Percentiles rank a stretch among this genome's conserved stretches.
phyloP scores from a whole-genome alignment of 2,888 invertebrate species.

The Lampropteryx suffumata region DNA sequence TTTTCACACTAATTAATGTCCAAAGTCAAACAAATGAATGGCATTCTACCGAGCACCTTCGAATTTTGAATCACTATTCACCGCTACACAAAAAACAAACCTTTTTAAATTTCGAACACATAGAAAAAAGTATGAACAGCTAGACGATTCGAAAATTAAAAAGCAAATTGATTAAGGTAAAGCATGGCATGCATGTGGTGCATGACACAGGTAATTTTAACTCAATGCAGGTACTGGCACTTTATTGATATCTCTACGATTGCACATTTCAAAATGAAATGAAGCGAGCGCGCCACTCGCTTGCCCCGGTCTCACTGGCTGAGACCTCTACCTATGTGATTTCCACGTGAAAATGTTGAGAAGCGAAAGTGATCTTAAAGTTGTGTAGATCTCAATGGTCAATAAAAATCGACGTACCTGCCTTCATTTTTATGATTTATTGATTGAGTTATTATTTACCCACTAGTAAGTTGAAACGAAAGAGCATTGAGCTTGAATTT shows the following conservation, averaged over 20 bases:
- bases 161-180: conserved; percentile 3
- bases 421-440: background rate
- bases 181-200: background rate
- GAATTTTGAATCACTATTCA: conserved; percentile 9
- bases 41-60: background rate
- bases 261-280: conserved; percentile 38
- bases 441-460: conserved; percentile 5
- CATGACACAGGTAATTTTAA: conserved; percentile 14
- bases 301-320: conserved; percentile 59
- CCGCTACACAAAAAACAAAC: too few species aligned
- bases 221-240: conserved; percentile 24
- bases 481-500: conserved; percentile 2
- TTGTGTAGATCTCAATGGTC: conserved; percentile 21
- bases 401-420: conserved; percentile 1
- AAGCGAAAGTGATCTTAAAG: conserved; percentile 63
- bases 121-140: conserved; percentile 17
- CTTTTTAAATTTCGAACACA: conserved; percentile 21
- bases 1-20: conserved; percentile 6
- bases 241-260: conserved; percentile 15
- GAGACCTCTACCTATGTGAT: conserved; percentile 50
- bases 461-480: conserved; percentile 1
- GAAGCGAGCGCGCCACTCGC: conserved; percentile 53
- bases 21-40: background rate
- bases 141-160: conserved; percentile 20
- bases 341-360: conserved; percentile 58